Conservation (phyloP, 2,888 invertebrate genomes). For the Ceramica pisi region DNA sequence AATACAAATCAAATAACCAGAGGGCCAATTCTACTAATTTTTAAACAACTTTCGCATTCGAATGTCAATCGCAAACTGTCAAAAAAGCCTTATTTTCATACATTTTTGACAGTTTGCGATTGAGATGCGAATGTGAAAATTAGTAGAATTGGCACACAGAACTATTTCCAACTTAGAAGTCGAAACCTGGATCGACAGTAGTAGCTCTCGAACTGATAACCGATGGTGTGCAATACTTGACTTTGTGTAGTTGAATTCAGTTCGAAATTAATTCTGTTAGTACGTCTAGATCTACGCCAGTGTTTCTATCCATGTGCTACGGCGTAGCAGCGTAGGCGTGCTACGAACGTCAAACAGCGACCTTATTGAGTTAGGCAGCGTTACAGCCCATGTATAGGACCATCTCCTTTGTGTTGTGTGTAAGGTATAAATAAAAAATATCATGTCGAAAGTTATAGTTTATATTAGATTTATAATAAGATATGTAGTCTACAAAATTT, state of each 20-base stretch:
- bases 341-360: slow-evolving; percentile 22
- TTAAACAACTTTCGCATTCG: no score
- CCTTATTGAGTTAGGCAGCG: background rate
- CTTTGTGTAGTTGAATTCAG: background rate
- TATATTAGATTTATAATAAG: slow-evolving; percentile 91
- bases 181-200: background rate
- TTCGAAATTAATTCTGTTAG: background rate
- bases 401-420: background rate
- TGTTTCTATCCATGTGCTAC: slow-evolving; percentile 3
- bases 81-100: no score
- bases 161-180: background rate
- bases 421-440: slow-evolving; percentile 81
- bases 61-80: no score
- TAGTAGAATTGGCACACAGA: no score
- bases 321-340: slow-evolving; percentile 45
- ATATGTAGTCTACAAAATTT: slow-evolving; percentile 91
- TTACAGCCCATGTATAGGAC: no score
- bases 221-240: background rate
- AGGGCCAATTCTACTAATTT: no score
- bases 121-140: no score
- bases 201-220: background rate
- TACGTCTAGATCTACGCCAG: background rate
- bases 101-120: no score
- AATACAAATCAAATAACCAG: no score
- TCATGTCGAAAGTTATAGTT: slow-evolving; percentile 89